Percentiles rank a stretch among this genome's conserved stretches.
phyloP scores from a whole-genome alignment of 2,797 vertebrate species.

The Acanthurus leucopareius region DNA sequence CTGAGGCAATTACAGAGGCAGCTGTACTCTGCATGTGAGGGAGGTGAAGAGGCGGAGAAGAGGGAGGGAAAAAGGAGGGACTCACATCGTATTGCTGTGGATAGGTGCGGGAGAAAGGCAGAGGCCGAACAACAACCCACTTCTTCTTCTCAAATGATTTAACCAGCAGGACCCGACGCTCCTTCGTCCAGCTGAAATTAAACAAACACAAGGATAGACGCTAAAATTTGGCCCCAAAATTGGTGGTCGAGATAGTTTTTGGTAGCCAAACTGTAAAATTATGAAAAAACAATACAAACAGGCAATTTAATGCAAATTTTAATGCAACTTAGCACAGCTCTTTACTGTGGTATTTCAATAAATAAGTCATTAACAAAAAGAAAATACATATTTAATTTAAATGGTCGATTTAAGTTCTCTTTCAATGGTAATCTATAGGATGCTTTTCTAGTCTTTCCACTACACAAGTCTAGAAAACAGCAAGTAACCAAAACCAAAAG shows the following conservation, averaged over 20 bases:
- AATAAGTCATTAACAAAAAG: too few species aligned
- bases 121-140: conserved; percentile 96
- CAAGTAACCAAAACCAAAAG: background rate
- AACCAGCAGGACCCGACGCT: conserved; percentile 94
- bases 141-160: conserved; percentile 99
- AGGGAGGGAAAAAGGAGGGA: background rate
- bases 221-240: too few species aligned
- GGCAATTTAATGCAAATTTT: too few species aligned
- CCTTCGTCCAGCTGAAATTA: conserved; percentile 94
- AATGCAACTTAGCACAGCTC: too few species aligned
- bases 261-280: too few species aligned
- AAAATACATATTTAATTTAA: too few species aligned
- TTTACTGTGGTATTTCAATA: too few species aligned
- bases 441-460: too few species aligned
- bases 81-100: conserved; percentile 99
- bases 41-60: background rate
- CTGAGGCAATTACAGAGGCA: conserved; percentile 20
- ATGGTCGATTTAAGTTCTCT: too few species aligned
- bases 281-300: too few species aligned
- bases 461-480: background rate
- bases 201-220: background rate
- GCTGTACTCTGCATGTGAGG: conserved; percentile 41
- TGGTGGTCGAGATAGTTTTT: too few species aligned
- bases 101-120: conserved; percentile 96
- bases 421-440: too few species aligned